phyloP scores from a whole-genome alignment of 2,113 vertebrate species.

The Chloebia gouldiae region DNA sequence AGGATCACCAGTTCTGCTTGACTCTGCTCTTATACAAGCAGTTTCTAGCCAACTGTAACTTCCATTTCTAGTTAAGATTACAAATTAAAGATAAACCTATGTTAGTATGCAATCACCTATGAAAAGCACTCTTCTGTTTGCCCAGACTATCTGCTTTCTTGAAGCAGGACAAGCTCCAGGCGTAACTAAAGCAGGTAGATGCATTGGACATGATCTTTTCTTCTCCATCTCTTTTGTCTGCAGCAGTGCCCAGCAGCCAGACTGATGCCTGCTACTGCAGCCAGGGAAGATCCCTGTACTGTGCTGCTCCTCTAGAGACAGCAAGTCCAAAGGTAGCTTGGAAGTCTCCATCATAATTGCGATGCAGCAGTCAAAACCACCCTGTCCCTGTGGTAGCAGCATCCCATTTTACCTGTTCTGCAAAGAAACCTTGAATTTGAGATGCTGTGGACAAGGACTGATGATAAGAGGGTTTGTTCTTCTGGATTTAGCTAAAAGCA shows the following conservation, averaged over 20 bases:
- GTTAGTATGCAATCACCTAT: not conserved
- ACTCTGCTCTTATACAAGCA: not conserved
- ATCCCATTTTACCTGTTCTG: not conserved
- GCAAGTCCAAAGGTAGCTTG: not conserved
- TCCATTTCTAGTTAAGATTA: not conserved
- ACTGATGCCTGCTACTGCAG: not conserved
- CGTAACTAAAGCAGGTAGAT: not conserved
- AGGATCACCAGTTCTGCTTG: not conserved
- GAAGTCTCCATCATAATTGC: not conserved
- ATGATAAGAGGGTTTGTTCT: not conserved
- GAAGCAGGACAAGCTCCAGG: not conserved
- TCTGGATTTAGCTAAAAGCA: not conserved
- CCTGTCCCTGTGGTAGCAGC: not conserved
- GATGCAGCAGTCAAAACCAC: not conserved
- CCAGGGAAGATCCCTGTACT: not conserved
- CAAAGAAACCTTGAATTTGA: not conserved
- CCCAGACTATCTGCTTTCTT: not conserved
- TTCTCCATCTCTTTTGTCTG: not conserved
- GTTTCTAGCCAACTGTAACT: not conserved
- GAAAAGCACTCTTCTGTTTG: not conserved
- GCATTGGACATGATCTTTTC: not conserved
- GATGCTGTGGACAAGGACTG: not conserved
- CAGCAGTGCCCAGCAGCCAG: not conserved
- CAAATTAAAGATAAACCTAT: not conserved
- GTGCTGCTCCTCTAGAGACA: not conserved